These are phyloP conservation scores for Nannospalax galili DNA, from an alignment of 2,113 vertebrate species.

Conservation along the genomic window DNA sequence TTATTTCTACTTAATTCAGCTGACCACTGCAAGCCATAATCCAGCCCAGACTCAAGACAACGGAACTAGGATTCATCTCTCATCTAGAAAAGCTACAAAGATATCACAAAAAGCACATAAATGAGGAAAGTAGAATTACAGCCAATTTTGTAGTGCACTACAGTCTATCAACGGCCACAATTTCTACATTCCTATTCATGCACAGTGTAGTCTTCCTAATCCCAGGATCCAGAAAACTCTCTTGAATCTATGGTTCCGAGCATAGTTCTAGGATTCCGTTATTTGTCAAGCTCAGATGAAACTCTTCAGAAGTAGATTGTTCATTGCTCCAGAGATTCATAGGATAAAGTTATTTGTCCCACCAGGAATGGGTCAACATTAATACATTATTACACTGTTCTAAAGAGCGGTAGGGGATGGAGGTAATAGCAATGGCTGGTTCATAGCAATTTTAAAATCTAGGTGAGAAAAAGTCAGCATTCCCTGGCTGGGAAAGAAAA, in stretches of 20 bases:
- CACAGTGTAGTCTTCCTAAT: not conserved
- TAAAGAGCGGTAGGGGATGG: not conserved
- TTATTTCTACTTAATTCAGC: not conserved
- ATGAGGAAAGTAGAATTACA: not conserved
- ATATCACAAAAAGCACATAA: not conserved
- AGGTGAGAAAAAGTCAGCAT: not conserved
- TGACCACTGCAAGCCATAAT: not conserved
- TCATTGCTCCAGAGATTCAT: not conserved
- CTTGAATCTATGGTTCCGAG: not conserved
- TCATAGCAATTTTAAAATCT: not conserved
- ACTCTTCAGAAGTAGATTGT: not conserved
- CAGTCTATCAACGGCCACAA: not conserved
- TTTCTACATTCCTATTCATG: not conserved
- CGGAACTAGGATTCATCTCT: not conserved
- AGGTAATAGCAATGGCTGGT: not conserved
- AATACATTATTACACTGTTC: not conserved
- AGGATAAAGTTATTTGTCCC: not conserved
- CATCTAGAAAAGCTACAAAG: not conserved
- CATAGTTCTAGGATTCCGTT: not conserved
- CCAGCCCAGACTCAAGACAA: not conserved
- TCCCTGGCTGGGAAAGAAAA: not conserved
- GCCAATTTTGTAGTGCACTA: not conserved
- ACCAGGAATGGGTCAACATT: not conserved
- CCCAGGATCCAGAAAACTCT: not conserved
- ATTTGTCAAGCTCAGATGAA: not conserved